Percentiles rank a stretch among this genome's conserved stretches.
These are phyloP conservation scores for Uropetala carovei DNA, from an alignment of 2,888 invertebrate species.

Conservation along the genomic window DNA sequence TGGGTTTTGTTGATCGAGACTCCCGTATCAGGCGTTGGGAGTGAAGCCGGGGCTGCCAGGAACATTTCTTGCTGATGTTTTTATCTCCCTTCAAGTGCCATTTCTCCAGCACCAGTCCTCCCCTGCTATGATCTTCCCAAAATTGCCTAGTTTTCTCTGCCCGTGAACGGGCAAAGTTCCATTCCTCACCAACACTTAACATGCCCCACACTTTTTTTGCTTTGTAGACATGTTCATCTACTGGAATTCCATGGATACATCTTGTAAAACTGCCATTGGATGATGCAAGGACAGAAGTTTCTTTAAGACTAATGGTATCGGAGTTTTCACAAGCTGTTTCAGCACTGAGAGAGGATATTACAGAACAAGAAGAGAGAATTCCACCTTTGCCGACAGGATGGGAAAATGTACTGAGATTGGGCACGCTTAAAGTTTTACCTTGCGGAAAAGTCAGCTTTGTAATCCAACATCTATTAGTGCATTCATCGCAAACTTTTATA, in stretches of 20 bases:
- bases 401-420: neutral
- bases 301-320: neutral
- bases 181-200: neutral
- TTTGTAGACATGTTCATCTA: neutral
- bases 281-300: neutral
- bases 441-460: neutral
- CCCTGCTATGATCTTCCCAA: constrained; percentile 30
- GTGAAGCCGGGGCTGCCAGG: constrained; percentile 22
- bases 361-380: neutral
- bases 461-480: no score
- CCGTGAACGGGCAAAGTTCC: neutral
- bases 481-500: neutral
- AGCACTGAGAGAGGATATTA: neutral
- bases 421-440: constrained; percentile 36
- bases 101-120: constrained; percentile 20
- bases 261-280: neutral
- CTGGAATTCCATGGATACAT: neutral
- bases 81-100: neutral
- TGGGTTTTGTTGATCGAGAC: neutral
- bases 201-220: constrained; percentile 12
- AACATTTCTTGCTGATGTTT: neutral
- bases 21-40: constrained; percentile 15
- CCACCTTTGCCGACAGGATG: neutral
- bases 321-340: neutral
- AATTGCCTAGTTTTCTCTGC: constrained; percentile 5